Evolutionary conservation across 2,113 vertebrate genomes (phyloP).

Genomic region (Poeciliopsis retropinna): DNA sequence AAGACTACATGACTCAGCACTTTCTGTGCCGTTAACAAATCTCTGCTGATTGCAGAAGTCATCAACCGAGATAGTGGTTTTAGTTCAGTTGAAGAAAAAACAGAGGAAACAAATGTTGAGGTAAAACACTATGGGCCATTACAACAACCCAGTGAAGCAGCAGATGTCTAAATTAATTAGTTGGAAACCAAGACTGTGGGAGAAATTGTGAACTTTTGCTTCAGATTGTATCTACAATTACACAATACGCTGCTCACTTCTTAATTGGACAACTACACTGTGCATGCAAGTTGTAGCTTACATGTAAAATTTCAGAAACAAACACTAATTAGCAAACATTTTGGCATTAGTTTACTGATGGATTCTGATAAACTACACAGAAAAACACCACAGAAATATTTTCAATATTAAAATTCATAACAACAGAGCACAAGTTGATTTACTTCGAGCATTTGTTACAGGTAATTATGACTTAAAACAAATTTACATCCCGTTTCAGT

Average conservation of each 20-base stretch:
- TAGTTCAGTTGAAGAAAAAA: background rate
- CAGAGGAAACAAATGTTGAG: background rate
- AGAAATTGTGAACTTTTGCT: background rate
- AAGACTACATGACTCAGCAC: too few relatives aligned
- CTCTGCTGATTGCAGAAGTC: too few relatives aligned
- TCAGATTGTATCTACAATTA: background rate
- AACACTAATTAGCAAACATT: background rate
- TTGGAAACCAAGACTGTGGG: too few relatives aligned
- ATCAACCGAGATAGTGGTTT: too few relatives aligned
- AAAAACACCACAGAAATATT: too few relatives aligned
- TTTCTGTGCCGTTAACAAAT: too few relatives aligned
- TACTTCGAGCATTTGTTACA: too few relatives aligned
- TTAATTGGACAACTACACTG: background rate
- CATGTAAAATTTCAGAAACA: background rate
- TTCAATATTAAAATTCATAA: too few relatives aligned
- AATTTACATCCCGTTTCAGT: background rate
- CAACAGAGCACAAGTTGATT: too few relatives aligned
- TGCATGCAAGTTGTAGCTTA: background rate
- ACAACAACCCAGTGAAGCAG: too few relatives aligned
- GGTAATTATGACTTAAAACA: background rate
- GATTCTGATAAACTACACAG: background rate
- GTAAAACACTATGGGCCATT: too few relatives aligned
- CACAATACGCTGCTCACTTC: background rate
- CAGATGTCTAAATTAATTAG: too few relatives aligned
- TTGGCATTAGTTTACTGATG: background rate